Base-by-base conservation (phyloP, 2,888 invertebrate genomes). In the Lasioglossum lativentre region DNA sequence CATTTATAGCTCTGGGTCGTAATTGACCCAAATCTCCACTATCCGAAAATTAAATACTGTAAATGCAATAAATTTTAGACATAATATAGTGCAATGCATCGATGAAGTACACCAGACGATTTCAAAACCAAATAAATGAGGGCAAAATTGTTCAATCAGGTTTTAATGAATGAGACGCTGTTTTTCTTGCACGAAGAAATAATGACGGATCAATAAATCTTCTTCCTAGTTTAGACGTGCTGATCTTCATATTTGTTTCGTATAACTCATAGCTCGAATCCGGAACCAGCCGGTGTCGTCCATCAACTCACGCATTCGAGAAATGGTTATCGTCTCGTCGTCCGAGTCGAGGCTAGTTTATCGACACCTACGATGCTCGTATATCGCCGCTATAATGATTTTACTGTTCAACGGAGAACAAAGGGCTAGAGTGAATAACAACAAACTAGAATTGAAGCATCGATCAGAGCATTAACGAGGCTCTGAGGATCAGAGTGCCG, bases 331-430 rank as follows among this genome's bases (percentile, higher is more conserved):
- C 42, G 71, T 45, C 71, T 27, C 42, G 42, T 45, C 71, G 71
- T 27, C 40, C 19, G 30, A 45, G 27, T 72, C 72, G 72, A 4
- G 72, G 1, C 47, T 72, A 72, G 47, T 72, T 47, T 30, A 45
- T 72, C 72, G 45, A 72, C 47, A 34, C 45, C 45, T 47, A 72
- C 40, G 47, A 23, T 38, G 42, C 71, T 71, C 71, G 71, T 42
- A 71, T 71, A 27, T 42, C n/a, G n/a, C 5, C 47, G 19, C 30
- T 19, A 47, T 30, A 30, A 72, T 45, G 1, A 72, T 72, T 47
- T 72, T 47, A 72, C 45, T 30, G 72, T 30, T n/a, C 14, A n/a
- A 2, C 34, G 30, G 23, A 34, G 34, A 74, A 74, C 52, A 74
- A 74, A 74, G 52, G 38, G 47, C 30, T 16, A 4, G 0, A 2